Conservation (phyloP, 2,888 invertebrate genomes). For the Salticus scenicus region DNA sequence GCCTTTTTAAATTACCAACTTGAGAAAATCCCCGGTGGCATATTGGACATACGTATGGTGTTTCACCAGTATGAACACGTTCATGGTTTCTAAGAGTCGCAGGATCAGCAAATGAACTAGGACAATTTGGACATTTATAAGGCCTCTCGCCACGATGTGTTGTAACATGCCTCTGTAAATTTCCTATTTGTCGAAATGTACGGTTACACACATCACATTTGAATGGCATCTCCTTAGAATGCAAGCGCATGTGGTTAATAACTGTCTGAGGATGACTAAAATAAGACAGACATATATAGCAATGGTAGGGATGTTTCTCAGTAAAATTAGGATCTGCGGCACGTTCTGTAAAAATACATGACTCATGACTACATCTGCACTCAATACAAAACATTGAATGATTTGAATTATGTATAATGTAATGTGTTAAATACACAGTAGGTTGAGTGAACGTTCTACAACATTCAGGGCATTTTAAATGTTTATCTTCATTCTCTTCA, state of each 20-base stretch:
- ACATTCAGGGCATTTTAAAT: conserved; percentile 38
- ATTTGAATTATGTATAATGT: conserved; percentile 20
- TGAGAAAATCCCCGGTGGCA: conserved; percentile 56
- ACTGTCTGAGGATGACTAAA: conserved; percentile 33
- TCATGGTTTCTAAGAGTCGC: conserved; percentile 62
- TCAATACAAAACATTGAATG: conserved; percentile 32
- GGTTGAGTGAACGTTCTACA: background rate
- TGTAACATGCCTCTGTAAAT: conserved; percentile 60
- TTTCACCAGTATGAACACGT: conserved; percentile 55
- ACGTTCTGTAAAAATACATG: conserved; percentile 7
- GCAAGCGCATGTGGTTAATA: conserved; percentile 54
- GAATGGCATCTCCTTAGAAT: conserved; percentile 56
- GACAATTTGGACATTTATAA: conserved; percentile 47
- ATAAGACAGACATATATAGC: conserved; percentile 44
- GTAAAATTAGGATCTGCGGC: conserved; percentile 26
- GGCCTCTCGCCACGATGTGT: conserved; percentile 57
- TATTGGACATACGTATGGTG: conserved; percentile 50
- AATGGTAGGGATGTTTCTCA: conserved; percentile 22
- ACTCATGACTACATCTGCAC: conserved; percentile 25
- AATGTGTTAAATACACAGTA: conserved; percentile 45
- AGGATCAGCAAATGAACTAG: conserved; percentile 54
- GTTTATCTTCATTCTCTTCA: background rate
- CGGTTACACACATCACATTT: conserved; percentile 44
- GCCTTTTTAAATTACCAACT: conserved; percentile 61
- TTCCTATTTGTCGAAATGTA: conserved; percentile 57